Evolutionary conservation across 2,888 invertebrate species (phyloP).

Genomic region (Tubulanus polymorphus): DNA sequence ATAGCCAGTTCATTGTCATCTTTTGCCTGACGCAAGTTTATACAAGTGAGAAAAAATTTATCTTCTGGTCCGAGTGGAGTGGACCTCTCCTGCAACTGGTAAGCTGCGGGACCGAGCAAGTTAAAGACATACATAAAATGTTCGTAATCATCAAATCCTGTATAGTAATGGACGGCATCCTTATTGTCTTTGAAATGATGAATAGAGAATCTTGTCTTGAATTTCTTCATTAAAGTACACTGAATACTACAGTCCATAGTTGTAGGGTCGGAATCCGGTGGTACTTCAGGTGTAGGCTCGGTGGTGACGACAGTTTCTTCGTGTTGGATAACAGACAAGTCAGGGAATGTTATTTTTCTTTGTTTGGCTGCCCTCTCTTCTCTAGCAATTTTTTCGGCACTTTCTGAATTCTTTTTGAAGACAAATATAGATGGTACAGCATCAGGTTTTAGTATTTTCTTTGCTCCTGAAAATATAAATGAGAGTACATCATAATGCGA

Average conservation of each 20-base stretch:
- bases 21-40: constrained; percentile 20
- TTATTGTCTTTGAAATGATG: background rate
- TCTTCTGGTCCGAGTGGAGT: background rate
- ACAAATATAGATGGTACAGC: background rate
- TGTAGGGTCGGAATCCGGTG: too few species aligned
- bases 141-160: constrained; percentile 17
- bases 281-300: too few species aligned
- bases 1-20: constrained; percentile 19
- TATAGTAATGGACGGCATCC: constrained; percentile 15
- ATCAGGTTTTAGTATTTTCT: background rate
- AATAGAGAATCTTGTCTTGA: too few species aligned
- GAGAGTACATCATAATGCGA: too few species aligned
- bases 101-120: constrained; percentile 12
- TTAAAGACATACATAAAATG: constrained; percentile 17
- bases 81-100: constrained; percentile 7
- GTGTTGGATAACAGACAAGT: too few species aligned
- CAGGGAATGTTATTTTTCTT: too few species aligned
- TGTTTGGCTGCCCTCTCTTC: too few species aligned
- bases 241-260: too few species aligned
- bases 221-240: too few species aligned
- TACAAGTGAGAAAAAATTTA: background rate
- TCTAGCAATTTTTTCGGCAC: background rate
- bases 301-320: too few species aligned
- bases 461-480: constrained; percentile 3
- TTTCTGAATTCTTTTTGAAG: background rate